Evolutionary conservation across 2,888 invertebrate genomes (phyloP).

Genomic region (Shargacucullia verbasci): DNA sequence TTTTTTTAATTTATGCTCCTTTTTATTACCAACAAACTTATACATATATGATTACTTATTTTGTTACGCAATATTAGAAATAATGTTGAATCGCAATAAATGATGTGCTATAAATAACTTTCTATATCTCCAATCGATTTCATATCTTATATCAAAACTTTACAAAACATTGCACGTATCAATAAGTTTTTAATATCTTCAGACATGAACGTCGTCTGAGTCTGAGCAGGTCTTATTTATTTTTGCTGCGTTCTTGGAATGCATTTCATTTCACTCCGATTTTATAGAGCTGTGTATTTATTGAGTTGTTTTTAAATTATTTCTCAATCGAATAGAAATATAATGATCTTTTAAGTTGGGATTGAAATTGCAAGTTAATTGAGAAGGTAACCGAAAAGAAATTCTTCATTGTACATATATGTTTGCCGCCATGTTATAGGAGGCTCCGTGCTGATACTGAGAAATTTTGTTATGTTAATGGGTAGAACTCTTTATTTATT

Average conservation of each 20-base stretch:
- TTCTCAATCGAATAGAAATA: conserved; percentile 29
- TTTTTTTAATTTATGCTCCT: background rate
- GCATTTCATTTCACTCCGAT: conserved; percentile 33
- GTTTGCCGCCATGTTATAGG: too few relatives aligned
- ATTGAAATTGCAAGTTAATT: conserved; percentile 15
- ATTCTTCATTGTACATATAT: too few relatives aligned
- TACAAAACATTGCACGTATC: conserved; percentile 40
- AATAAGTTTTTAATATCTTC: conserved; percentile 50
- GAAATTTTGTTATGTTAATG: too few relatives aligned
- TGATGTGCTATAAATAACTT: too few relatives aligned
- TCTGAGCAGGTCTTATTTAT: conserved; percentile 39
- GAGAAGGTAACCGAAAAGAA: background rate
- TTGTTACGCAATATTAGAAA: background rate
- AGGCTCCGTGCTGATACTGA: too few relatives aligned
- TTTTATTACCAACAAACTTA: background rate
- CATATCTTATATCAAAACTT: conserved; percentile 8
- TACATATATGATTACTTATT: background rate
- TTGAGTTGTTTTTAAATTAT: conserved; percentile 17
- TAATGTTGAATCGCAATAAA: too few relatives aligned
- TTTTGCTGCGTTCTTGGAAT: conserved; percentile 35
- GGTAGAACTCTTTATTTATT: too few relatives aligned
- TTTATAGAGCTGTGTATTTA: conserved; percentile 12
- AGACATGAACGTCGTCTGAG: conserved; percentile 35
- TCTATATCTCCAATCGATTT: conserved; percentile 5
- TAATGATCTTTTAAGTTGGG: conserved; percentile 4